phyloP scores from a whole-genome alignment of 2,113 vertebrate species.

The Capreolus pygargus region DNA sequence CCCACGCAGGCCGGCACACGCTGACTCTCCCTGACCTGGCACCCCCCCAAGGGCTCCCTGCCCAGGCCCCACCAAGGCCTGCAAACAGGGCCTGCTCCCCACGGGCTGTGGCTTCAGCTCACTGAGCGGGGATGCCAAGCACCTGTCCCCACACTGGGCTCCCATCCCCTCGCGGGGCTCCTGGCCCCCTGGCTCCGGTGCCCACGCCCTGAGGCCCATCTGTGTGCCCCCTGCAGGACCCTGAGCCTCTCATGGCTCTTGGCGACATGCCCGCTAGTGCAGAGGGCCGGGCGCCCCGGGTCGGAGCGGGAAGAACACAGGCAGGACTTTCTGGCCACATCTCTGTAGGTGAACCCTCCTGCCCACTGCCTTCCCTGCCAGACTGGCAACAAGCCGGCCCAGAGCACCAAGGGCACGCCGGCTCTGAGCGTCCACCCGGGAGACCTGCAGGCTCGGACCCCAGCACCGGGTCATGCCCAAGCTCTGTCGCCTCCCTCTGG shows the following conservation, averaged over 20 bases:
- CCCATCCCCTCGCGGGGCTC: accelerated
- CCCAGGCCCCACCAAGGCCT: background rate
- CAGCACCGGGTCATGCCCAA: accelerated
- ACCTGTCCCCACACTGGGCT: background rate
- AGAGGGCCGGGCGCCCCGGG: background rate
- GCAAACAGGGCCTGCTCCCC: background rate
- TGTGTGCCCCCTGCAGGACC: accelerated
- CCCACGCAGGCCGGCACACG: background rate
- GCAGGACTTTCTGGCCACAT: accelerated
- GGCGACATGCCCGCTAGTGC: accelerated
- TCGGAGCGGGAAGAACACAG: accelerated
- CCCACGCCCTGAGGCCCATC: background rate
- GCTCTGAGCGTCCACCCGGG: background rate
- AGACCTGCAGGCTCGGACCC: background rate
- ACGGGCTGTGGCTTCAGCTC: background rate
- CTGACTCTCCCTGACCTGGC: background rate
- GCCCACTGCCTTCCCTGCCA: accelerated
- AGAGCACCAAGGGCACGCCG: accelerated
- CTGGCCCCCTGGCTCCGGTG: accelerated
- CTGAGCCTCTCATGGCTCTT: background rate
- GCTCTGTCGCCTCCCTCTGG: background rate
- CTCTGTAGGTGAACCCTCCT: background rate
- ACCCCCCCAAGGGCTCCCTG: background rate
- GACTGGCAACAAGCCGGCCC: accelerated
- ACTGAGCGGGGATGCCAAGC: background rate